These are phyloP conservation scores for Dendrolimus houi DNA, from an alignment of 2,888 invertebrate genomes.

Conservation along the genomic window DNA sequence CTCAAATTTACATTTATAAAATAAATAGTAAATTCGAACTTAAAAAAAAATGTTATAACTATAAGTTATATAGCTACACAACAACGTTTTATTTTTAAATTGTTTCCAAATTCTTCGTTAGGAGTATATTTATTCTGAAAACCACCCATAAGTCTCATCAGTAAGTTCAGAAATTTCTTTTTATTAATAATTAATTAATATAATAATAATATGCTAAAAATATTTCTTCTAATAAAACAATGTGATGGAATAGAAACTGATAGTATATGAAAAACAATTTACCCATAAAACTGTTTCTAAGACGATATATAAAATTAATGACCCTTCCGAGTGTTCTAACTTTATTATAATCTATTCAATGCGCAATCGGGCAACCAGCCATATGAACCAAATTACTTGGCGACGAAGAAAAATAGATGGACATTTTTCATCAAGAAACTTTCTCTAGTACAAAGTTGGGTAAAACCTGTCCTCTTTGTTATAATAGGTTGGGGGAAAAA, in stretches of 20 bases:
- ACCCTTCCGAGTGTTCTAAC: slow-evolving; percentile 40
- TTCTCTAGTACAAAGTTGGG: slow-evolving; percentile 12
- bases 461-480: slow-evolving; percentile 3
- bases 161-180: too few relatives aligned
- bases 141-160: too few relatives aligned
- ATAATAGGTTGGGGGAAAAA: too few relatives aligned
- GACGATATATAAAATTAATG: slow-evolving; percentile 45
- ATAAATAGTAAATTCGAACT: too few relatives aligned
- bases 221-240: not conserved
- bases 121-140: too few relatives aligned
- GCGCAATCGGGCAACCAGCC: slow-evolving; percentile 52
- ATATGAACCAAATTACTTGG: slow-evolving; percentile 55
- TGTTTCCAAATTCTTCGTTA: too few relatives aligned
- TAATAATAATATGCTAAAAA: too few relatives aligned
- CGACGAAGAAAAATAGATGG: slow-evolving; percentile 56
- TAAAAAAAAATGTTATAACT: too few relatives aligned
- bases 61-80: too few relatives aligned
- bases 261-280: slow-evolving; percentile 2
- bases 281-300: slow-evolving; percentile 27
- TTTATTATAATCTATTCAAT: slow-evolving; percentile 50
- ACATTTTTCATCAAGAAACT: slow-evolving; percentile 46
- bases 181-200: too few relatives aligned
- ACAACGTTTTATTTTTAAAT: too few relatives aligned
- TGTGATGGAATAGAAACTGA: not conserved
- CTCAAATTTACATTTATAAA: too few relatives aligned